Evolutionary conservation across 2,113 vertebrate genomes (phyloP).

Genomic region (Protomyctophum bolini): DNA sequence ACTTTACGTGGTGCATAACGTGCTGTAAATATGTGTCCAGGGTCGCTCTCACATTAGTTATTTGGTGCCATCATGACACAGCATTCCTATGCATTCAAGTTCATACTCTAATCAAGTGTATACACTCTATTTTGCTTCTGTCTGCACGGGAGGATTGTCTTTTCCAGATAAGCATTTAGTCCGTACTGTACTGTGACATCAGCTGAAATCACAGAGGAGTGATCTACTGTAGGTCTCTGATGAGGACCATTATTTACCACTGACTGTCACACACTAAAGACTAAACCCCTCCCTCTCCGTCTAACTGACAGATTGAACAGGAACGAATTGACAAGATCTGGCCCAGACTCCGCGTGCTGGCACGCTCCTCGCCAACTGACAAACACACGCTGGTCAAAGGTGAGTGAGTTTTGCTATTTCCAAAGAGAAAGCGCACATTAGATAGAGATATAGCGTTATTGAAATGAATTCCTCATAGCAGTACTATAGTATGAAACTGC

Average conservation of each 20-base stretch:
- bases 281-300: neutral
- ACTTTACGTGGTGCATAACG: neutral
- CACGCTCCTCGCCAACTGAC: conserved; percentile 89
- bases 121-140: too few species aligned
- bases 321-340: conserved; percentile 92
- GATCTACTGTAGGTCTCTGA: neutral
- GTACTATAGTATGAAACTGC: too few species aligned
- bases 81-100: too few species aligned
- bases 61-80: neutral
- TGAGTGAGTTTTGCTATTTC: conserved; percentile 44
- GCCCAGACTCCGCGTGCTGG: conserved; percentile 90
- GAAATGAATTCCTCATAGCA: too few species aligned
- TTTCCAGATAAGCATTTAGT: neutral
- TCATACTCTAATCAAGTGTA: conserved; percentile 84
- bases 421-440: too few species aligned
- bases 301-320: conserved; percentile 84
- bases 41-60: conserved; percentile 14
- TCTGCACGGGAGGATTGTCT: too few species aligned
- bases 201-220: neutral
- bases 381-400: conserved; percentile 93
- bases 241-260: neutral
- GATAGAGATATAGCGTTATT: too few species aligned
- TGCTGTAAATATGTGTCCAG: neutral
- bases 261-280: too few species aligned
- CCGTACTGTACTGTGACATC: too few species aligned